Evolutionary conservation across 2,113 vertebrate genomes (phyloP), one percentile per base, ranked within the genome.

Genomic region (Cyanoramphus novaezelandiae): DNA sequence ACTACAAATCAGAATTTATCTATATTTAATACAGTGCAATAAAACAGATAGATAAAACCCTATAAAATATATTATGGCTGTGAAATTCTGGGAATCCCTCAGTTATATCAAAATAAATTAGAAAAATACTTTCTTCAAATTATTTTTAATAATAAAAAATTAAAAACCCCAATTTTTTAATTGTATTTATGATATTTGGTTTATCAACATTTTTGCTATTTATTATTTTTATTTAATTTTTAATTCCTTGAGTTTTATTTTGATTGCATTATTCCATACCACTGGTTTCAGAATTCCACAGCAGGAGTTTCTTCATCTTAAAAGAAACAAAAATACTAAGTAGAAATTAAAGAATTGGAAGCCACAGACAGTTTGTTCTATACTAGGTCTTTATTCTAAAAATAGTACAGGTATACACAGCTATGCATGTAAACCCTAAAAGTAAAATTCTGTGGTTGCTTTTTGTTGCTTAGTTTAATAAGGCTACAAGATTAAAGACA

Each of bases 131-230:
- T 75, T 92, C 60, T 76, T 5, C 1, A 67, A 64, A 64, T 63
- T 35, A 29, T 33, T 8, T 60, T 69, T 88, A 72, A n/a, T 69
- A 86, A 52, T 12, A 7, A 1, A 43, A 75, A 62, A 25, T 9
- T 27, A 7, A 23, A 0, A 57, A 77, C 39, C 6, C 12, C 4
- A 39, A 21, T 5, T 8, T 11, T 50, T 15, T 60, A 39, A 31
- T 19, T 82, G 5, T 12, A 29, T 17, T 44, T 17, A 31, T 6
- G 65, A 8, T 57, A 72, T 50, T 46, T 82, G 7, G 3, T 27
- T 75, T 75, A 65, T 17, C 18, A 75, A 12, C 4, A 39, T 55
- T 53, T 3, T 59, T 90, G 10, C 8, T 77, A 77, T 21, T 69
- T 19, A 13, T 33, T 20, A 33, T 21, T 92, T 86, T 53, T 59